Percentiles rank a stretch among this genome's conserved stretches.
Conservation (phyloP, 2,888 invertebrate species). For the Synanthedon myopaeformis region DNA sequence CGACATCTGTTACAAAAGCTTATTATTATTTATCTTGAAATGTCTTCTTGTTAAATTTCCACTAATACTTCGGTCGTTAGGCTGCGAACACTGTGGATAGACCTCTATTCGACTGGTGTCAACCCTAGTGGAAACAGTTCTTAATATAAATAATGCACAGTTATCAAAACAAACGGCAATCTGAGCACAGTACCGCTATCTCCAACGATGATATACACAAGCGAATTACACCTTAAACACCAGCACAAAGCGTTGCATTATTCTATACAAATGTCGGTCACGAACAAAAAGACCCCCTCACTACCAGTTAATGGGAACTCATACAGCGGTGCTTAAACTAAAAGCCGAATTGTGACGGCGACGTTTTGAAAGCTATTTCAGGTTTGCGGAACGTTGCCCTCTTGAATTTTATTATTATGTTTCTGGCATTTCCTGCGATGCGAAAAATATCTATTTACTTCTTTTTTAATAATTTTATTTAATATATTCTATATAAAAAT, state of each 20-base stretch:
- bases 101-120: background rate
- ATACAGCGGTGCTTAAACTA: constrained; percentile 33
- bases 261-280: constrained; percentile 25
- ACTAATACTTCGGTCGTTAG: no score
- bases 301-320: constrained; percentile 31
- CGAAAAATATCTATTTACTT: no score
- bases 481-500: no score
- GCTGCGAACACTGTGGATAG: no score
- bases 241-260: constrained; percentile 29
- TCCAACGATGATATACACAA: constrained; percentile 15
- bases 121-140: background rate
- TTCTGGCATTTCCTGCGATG: background rate
- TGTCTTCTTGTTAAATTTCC: no score
- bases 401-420: constrained; percentile 3
- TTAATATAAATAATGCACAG: constrained; percentile 1
- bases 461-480: no score
- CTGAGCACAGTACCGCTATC: constrained; percentile 11
- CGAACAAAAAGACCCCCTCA: constrained; percentile 31
- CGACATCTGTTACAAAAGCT: background rate
- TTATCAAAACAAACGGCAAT: constrained; percentile 19
- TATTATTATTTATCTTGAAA: background rate
- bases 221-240: constrained; percentile 31
- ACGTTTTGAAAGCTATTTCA: constrained; percentile 10
- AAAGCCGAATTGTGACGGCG: constrained; percentile 27
- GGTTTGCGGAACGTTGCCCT: constrained; percentile 8